These are phyloP conservation scores for Teleopsis dalmanni DNA, from an alignment of 1,140 invertebrate genomes.

Conservation along the genomic window DNA sequence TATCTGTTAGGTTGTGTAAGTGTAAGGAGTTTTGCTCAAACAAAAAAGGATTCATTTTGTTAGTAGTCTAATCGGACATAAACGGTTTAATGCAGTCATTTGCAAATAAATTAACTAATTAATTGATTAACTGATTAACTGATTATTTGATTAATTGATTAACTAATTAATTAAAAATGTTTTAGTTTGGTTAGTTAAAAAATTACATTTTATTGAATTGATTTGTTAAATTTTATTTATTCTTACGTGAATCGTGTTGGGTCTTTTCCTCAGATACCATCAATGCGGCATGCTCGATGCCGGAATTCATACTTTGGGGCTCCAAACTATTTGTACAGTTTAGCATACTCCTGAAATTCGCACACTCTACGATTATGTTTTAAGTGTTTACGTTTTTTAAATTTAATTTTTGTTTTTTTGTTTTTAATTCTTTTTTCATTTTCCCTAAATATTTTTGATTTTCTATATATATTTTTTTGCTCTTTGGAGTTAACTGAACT, in stretches of 20 bases:
- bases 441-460: constrained; percentile 1
- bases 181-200: too few species aligned
- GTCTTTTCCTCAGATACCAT: constrained; percentile 70
- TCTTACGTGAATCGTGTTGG: constrained; percentile 74
- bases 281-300: constrained; percentile 64
- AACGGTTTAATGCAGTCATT: too few species aligned
- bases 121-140: too few species aligned
- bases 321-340: constrained; percentile 75
- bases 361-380: constrained; percentile 52
- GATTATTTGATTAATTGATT: too few species aligned
- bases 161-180: too few species aligned
- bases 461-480: not conserved
- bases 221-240: too few species aligned
- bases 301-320: constrained; percentile 58
- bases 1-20: too few species aligned
- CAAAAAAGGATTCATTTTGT: too few species aligned
- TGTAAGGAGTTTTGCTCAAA: too few species aligned
- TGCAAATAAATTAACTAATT: too few species aligned
- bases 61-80: too few species aligned
- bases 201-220: too few species aligned
- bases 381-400: constrained; percentile 43
- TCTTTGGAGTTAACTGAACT: not conserved
- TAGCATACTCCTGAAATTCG: constrained; percentile 72
- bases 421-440: constrained; percentile 15
- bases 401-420: constrained; percentile 22